Evolutionary conservation across 1,140 invertebrate genomes (phyloP).

Genomic region (Chymomyza costata): DNA sequence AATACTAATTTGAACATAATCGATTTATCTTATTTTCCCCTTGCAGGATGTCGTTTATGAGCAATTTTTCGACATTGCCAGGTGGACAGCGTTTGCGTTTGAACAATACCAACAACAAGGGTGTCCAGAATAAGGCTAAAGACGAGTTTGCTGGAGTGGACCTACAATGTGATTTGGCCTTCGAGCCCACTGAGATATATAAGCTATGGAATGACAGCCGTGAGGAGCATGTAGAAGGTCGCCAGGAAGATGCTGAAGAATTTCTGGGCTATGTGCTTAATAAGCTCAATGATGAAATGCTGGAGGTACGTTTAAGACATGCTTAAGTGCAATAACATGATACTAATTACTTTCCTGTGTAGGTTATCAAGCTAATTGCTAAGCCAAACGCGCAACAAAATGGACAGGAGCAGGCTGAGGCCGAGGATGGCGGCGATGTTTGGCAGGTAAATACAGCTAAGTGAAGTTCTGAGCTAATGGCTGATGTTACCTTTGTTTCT

Average conservation of each 20-base stretch:
- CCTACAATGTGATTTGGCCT: constrained; percentile 77
- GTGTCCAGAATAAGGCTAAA: constrained; percentile 69
- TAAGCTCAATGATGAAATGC: constrained; percentile 96
- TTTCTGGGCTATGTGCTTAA: constrained; percentile 94
- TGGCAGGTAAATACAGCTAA: constrained; percentile 80
- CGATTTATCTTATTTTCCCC: background rate
- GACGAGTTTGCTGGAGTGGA: constrained; percentile 74
- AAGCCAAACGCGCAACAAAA: constrained; percentile 73
- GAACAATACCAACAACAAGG: constrained; percentile 51
- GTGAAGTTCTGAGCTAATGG: no score
- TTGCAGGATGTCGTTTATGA: constrained; percentile 78
- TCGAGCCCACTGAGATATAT: constrained; percentile 89
- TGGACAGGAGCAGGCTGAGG: constrained; percentile 76
- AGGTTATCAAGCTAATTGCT: constrained; percentile 73
- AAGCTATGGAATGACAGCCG: constrained; percentile 86
- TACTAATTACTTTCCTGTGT: background rate
- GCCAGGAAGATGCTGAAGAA: constrained; percentile 97
- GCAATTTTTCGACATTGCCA: constrained; percentile 82
- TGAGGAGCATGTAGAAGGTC: constrained; percentile 84
- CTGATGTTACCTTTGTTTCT: no score
- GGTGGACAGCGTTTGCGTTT: constrained; percentile 76
- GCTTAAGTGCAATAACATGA: background rate
- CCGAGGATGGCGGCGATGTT: constrained; percentile 80
- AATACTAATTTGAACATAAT: background rate
- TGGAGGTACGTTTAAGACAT: constrained; percentile 79